Percentiles rank a stretch among this genome's conserved stretches.
These are phyloP conservation scores for Drosophila bipectinata DNA, from an alignment of 1,140 invertebrate species.

Conservation along the genomic window DNA sequence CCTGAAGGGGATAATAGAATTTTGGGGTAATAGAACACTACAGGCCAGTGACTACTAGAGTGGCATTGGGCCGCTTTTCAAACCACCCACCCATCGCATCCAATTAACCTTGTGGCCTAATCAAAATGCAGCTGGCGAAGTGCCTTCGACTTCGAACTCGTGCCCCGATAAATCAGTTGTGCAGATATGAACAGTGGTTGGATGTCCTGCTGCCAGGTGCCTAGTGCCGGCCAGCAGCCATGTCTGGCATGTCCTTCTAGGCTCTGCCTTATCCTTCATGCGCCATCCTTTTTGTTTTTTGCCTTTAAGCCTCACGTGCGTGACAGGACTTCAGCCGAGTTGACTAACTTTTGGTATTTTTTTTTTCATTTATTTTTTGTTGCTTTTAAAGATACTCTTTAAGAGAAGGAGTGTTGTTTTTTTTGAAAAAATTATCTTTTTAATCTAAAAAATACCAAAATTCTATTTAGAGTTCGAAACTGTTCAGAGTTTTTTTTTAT, in stretches of 20 bases:
- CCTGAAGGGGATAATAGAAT: conserved; percentile 8
- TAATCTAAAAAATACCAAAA: no score
- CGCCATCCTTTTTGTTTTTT: conserved; percentile 15
- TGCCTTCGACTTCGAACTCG: not conserved
- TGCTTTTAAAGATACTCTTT: not conserved
- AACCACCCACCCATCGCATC: conserved; percentile 51
- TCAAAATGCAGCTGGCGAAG: conserved; percentile 65
- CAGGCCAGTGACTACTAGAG: not conserved
- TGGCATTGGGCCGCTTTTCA: not conserved
- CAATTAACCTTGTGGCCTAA: conserved; percentile 79
- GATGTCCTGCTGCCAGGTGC: conserved; percentile 19
- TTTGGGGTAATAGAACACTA: conserved; percentile 32
- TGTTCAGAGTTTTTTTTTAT: no score
- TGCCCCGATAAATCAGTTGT: no score
- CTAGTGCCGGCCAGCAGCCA: conserved; percentile 36
- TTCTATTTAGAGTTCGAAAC: no score
- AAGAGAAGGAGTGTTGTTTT: no score
- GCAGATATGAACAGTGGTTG: no score
- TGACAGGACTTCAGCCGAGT: conserved; percentile 54
- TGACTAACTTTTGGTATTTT: conserved; percentile 37
- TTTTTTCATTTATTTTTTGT: conserved; percentile 4
- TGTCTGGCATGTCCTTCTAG: conserved; percentile 32
- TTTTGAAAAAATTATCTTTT: no score
- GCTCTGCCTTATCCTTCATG: not conserved
- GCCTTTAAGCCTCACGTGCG: conserved; percentile 37